phyloP scores from a whole-genome alignment of 64 coral and sea anemone genomes.

The Orbicella faveolata region DNA sequence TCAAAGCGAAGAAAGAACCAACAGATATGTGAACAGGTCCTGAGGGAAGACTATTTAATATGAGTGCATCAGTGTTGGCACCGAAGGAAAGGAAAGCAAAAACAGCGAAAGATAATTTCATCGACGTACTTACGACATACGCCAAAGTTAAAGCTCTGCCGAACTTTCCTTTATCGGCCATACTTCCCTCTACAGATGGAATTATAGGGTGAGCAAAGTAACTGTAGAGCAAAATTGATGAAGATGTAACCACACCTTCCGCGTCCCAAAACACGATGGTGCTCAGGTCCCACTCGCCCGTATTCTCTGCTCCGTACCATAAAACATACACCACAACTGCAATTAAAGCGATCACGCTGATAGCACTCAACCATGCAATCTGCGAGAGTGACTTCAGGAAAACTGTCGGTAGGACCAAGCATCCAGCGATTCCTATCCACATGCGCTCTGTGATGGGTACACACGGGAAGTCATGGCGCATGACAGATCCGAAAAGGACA shows the following conservation, averaged over 20 bases:
- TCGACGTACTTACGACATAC: background rate
- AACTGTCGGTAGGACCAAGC: constrained; percentile 13
- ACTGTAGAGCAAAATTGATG: background rate
- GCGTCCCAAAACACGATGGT: constrained; percentile 19
- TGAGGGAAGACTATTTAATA: constrained; percentile 12
- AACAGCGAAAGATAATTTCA: constrained; percentile 11
- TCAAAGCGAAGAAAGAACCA: background rate
- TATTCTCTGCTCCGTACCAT: background rate
- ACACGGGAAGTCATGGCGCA: background rate
- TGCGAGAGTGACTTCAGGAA: constrained; percentile 13
- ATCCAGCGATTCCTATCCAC: background rate
- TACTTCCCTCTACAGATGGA: constrained; percentile 1
- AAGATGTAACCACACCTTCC: background rate
- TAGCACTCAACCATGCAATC: constrained; percentile 41
- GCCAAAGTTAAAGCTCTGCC: background rate
- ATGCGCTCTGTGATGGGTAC: background rate
- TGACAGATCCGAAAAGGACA: constrained; percentile 17
- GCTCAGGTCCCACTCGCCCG: background rate
- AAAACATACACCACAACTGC: background rate
- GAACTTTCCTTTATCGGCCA: constrained; percentile 18
- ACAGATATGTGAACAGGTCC: background rate
- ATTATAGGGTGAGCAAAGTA: background rate
- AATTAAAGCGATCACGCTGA: background rate
- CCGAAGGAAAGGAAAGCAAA: constrained; percentile 39
- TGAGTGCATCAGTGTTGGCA: constrained; percentile 4